Conservation (phyloP, 1,140 invertebrate species). For the Harlomillsia oculata region DNA sequence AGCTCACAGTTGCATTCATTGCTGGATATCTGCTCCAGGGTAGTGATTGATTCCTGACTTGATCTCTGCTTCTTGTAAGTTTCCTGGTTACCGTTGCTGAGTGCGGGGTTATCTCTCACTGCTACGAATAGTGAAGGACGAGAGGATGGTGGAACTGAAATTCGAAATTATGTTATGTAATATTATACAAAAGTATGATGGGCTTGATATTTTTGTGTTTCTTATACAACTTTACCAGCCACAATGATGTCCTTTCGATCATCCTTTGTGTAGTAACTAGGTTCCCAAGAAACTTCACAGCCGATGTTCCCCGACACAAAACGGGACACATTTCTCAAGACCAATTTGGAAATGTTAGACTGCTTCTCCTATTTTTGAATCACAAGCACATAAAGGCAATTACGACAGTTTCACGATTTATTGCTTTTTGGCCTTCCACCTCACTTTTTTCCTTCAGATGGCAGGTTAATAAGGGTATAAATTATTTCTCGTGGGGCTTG, state of each 20-base stretch:
- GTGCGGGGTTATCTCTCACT: not conserved
- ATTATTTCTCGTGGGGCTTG: not conserved
- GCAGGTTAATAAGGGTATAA: conserved; percentile 13
- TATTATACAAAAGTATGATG: too few relatives aligned
- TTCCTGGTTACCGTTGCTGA: not conserved
- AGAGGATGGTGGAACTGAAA: conserved; percentile 6
- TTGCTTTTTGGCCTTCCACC: not conserved
- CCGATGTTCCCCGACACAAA: conserved; percentile 20
- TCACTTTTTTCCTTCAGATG: not conserved
- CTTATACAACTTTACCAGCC: too few relatives aligned
- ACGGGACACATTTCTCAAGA: conserved; percentile 20
- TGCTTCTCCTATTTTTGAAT: conserved; percentile 25
- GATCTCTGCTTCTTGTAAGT: not conserved
- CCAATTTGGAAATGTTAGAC: conserved; percentile 24
- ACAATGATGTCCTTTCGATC: conserved; percentile 12
- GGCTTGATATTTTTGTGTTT: too few relatives aligned
- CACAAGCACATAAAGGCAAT: conserved; percentile 28
- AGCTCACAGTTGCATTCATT: not conserved
- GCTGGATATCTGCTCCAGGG: not conserved
- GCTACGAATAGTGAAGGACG: not conserved
- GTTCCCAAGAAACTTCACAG: conserved; percentile 30
- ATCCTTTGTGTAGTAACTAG: not conserved
- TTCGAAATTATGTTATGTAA: not conserved
- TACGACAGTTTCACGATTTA: conserved; percentile 23
- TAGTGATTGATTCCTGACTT: not conserved